Base-by-base conservation (phyloP, 1,140 invertebrate species). In the Harpegnathos saltator region DNA sequence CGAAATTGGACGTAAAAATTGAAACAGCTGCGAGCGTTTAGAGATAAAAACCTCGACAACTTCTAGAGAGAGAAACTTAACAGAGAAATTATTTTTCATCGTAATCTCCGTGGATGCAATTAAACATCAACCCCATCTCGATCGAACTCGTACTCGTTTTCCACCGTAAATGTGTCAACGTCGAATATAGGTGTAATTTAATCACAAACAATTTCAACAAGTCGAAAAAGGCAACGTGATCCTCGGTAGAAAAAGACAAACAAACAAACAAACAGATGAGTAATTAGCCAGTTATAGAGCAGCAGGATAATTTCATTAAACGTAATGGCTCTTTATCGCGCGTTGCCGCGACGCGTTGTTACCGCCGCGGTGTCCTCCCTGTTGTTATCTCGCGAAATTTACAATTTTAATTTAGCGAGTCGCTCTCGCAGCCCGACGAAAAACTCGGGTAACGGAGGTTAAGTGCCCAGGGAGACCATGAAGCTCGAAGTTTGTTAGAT, bases 401-500 rank as follows among this genome's bases (percentile, higher is more conserved):
- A 83, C 85, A 83, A 85, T 84, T 77, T 87, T 87, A 82, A 87
- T 78, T 84, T 74, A 59, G 74, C 69, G 38, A 50, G 33, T 50
- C 26, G 44, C 69, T 59, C 69, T 59, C 12, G 58, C n/a, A 44
- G 4, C 17, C n/a, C 19, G 58, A 50, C 56, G 85, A 87, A 89
- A 89, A 89, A 89, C 73, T 84, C 29, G 44, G 24, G 75, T 59
- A 71, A 75, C 85, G 82, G 65, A 48, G 86, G 78, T 88, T 86
- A 89, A 90, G 69, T 85, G 82, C 63, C 63, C 56, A 68, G 82
- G 22, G 61, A 69, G 72, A 83, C 66, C 85, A 61, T 73, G 84
- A 89, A 90, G 86, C 85, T 90, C 87, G 86, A 93, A 92, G 84
- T 94, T 93, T 89, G 89, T 90, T 92, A 91, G 90, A 93, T 91